phyloP scores from a whole-genome alignment of 2,888 invertebrate species.

The Aphidius colemani region DNA sequence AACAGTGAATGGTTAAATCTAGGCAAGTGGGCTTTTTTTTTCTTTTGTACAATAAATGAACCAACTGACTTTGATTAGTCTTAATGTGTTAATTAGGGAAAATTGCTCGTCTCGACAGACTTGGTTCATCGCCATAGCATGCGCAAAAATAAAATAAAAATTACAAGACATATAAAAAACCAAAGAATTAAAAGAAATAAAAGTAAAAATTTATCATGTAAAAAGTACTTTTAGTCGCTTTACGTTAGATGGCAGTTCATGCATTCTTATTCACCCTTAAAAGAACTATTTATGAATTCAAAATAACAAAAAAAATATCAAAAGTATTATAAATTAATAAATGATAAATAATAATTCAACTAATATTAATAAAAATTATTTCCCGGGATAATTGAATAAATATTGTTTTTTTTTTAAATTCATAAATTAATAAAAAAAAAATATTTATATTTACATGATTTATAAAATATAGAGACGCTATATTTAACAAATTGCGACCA shows the following conservation, averaged over 20 bases:
- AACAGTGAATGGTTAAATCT: conserved; percentile 55
- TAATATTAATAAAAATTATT: no score
- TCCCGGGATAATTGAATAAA: not conserved
- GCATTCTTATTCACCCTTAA: not conserved
- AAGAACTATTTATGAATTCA: not conserved
- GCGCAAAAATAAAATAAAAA: not conserved
- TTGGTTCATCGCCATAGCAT: conserved; percentile 19
- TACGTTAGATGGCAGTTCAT: conserved; percentile 17
- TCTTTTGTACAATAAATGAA: conserved; percentile 46
- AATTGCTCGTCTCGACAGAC: conserved; percentile 49
- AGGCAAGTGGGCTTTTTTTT: conserved; percentile 50
- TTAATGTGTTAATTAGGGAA: conserved; percentile 59
- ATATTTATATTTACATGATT: no score
- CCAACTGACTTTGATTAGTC: conserved; percentile 57
- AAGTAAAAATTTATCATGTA: not conserved
- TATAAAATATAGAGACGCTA: no score
- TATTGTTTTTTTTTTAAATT: no score
- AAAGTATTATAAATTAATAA: no score
- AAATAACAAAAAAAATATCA: no score
- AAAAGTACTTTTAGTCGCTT: not conserved
- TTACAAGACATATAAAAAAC: no score
- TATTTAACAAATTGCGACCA: conserved; percentile 17
- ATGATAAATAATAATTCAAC: no score
- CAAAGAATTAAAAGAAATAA: not conserved
- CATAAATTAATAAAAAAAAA: no score